phyloP scores from a whole-genome alignment of 2,113 vertebrate species.

The Rhabdornis inornatus region DNA sequence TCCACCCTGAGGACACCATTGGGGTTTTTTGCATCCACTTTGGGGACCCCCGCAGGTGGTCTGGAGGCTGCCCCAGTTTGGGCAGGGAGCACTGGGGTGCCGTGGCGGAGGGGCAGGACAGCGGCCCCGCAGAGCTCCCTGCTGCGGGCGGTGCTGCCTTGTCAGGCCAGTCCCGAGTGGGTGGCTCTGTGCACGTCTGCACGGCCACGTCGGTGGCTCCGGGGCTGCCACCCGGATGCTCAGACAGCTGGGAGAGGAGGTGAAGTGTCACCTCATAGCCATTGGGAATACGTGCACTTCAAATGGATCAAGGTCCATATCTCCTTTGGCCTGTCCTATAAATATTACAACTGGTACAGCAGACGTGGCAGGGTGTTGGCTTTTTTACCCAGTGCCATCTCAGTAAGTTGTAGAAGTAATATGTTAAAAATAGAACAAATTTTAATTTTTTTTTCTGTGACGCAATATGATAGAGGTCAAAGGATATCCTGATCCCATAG shows the following conservation, averaged over 20 bases:
- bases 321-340: neutral
- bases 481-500: neutral
- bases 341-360: neutral
- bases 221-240: neutral
- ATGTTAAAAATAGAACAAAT: neutral
- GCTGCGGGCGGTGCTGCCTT: neutral
- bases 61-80: fast-evolving
- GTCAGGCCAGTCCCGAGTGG: neutral
- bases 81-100: fast-evolving
- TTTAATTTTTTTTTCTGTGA: neutral
- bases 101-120: neutral
- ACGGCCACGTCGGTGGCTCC: neutral
- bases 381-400: neutral
- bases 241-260: neutral
- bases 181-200: neutral
- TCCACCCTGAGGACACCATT: fast-evolving
- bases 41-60: fast-evolving
- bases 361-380: neutral
- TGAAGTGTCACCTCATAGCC: neutral
- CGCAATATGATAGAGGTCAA: neutral
- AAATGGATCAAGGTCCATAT: neutral
- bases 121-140: fast-evolving
- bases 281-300: fast-evolving
- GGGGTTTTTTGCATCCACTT: neutral
- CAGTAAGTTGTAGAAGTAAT: neutral